Evolutionary conservation across 2,797 vertebrate species (phyloP), one percentile per base, ranked within the genome.

Genomic region (Myripristis jacobus): DNA sequence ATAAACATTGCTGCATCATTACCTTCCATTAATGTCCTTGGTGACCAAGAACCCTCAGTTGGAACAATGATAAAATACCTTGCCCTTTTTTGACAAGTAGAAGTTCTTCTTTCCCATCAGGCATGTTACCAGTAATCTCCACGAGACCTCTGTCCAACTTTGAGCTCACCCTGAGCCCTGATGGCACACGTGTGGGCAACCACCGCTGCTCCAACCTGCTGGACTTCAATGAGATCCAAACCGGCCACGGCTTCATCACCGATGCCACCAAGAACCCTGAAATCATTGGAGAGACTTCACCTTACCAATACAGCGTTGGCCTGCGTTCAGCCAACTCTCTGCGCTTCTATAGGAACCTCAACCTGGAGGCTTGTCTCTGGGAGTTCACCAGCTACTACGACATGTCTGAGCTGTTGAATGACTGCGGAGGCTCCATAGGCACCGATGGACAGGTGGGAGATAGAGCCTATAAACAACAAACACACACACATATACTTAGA

Each of bases 171-270:
- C 93, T 96, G 58, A 96, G 95, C 75, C 94, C 94, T 0, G 94
- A 96, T 2, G 93, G 95, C 63, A 95, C 96, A 11, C 88, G 92
- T 0, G 93, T 95, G 50, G 95, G 94, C 22, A 96, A 96, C 89
- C 95, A 96, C 81, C 95, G 94, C 73, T 96, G 95, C 83, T 96
- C 95, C 84, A 96, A 95, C 85, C 87, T 96, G 47, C 86, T 96
- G 71, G 95, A 96, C 84, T 95, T 95, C 72, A 96, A 95, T 12
- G 94, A 97, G 88, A 93, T 96, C 80, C 94, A 93, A 72, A 96
- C 94, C 0, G 93, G 93, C 58, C 84, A 96, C 2, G 95, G 94
- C 66, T 96, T 96, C 80, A 93, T 96, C 87, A 95, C 94, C 0
- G 94, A 95, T 3, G 88, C 91, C 55, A 94, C 93, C 2, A 95